Base-by-base conservation (phyloP, 2,888 invertebrate genomes). In the Desoria tigrina region DNA sequence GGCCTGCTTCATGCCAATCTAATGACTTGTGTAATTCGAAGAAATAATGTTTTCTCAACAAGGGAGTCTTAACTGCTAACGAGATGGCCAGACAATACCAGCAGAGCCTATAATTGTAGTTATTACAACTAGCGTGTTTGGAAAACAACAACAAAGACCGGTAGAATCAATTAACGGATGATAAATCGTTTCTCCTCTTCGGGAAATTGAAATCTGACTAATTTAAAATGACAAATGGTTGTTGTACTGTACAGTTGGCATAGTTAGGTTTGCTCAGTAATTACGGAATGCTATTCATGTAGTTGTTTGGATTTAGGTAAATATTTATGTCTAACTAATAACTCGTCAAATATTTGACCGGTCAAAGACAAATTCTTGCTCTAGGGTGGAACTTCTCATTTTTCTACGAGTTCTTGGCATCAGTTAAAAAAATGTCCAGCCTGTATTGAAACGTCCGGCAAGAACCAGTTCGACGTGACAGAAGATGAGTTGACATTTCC, bases 141-240 rank as follows among this genome's bases (percentile, higher is more conserved):
- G 45, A 16, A 45, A 45, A 45, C 45, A 45, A 45, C n/a, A 21
- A 45, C 9, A 45, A n/a, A 32, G 55, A 51, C 51, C 23, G 7
- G 51, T 24, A 16, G 32, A 55, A 55, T 32, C 55, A 55, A 55
- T 55, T 55, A 55, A 26, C 14, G n/a, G 11, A 32, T 57, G 56
- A 57, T 39, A 37, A 39, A 57, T 57, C 21, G 56, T 42, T 45
- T 45, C 16, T 45, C 16, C n/a, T 45, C 6, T n/a, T 18, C 21
- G 45, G n/a, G 32, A 32, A 32, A 32, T 45, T 14, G 37, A 55
- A 32, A 55, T 4, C 26, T 9, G 23, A 21, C 58, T 58, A 58
- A 58, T 58, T 51, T 58, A 58, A 45, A 42, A 58, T 58, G 58
- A 58, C 58, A 58, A 58, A 58, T 58, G 58, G 27, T 45, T 23